These are phyloP conservation scores for Aleiodes alternator DNA, from an alignment of 2,888 invertebrate genomes.

Conservation along the genomic window DNA sequence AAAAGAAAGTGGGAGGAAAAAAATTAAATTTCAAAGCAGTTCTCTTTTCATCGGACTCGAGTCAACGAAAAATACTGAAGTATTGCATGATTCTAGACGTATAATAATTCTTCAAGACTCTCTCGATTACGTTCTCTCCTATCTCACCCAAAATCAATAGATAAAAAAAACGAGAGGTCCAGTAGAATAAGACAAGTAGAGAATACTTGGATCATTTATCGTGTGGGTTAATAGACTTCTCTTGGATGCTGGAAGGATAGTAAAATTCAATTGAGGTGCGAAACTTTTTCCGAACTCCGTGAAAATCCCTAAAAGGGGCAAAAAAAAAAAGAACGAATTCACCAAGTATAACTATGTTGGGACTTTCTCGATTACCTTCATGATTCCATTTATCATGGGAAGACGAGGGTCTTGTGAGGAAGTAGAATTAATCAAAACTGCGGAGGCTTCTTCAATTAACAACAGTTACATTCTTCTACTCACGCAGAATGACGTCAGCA, in stretches of 20 bases:
- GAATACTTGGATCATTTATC: neutral
- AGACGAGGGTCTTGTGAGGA: neutral
- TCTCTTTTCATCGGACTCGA: constrained; percentile 40
- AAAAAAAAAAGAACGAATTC: neutral
- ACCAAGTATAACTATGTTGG: neutral
- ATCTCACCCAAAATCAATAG: no score
- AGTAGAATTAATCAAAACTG: neutral
- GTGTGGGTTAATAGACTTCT: neutral
- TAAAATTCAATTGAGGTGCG: neutral
- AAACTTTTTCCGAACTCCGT: neutral
- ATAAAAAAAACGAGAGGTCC: no score
- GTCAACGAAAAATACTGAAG: constrained; percentile 40
- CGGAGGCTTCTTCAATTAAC: constrained; percentile 8
- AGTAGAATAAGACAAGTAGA: no score
- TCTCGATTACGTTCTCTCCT: constrained; percentile 23
- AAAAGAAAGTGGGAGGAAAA: constrained; percentile 32
- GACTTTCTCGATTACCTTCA: constrained; percentile 11
- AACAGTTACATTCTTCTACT: neutral
- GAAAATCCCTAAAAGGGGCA: neutral
- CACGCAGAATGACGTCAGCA: no score
- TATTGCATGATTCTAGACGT: constrained; percentile 8
- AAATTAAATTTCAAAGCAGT: neutral
- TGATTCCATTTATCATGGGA: constrained; percentile 28
- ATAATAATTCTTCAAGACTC: constrained; percentile 66
- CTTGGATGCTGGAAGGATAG: neutral